Evolutionary conservation across 2,113 vertebrate species (phyloP), one percentile per base, ranked within the genome.

Genomic region (Oryzias celebensis): DNA sequence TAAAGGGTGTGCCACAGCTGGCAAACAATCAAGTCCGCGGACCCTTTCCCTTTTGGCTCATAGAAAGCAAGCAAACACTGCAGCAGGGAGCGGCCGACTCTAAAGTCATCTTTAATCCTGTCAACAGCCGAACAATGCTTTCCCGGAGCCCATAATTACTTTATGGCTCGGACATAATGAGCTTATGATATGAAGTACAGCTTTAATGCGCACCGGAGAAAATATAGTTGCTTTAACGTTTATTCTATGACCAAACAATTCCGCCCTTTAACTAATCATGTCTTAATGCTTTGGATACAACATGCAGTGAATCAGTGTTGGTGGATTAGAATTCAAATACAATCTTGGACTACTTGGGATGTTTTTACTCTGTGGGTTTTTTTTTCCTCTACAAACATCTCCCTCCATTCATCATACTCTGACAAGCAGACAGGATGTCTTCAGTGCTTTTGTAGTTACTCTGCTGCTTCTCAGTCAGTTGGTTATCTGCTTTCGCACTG

Each of bases 101-200:
- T 68, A 47, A 68, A 86, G 72, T 82, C 70, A 83, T 84, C 63
- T 87, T 83, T 87, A 86, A 88, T 90, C 83, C 82, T 81, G 82
- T 90, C 87, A 87, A 55, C 80, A 81, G 72, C 79, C 83, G 77
- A 84, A 86, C 86, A 87, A 88, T 87, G 84, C 71, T 64, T 78
- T 75, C 69, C 79, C 79, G 73, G 62, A 88, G 81, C 78, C 75
- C 77, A 74, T 85, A 87, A 89, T 86, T 86, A 89, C 81, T 86
- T 87, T 84, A 89, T 79, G 73, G 78, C 82, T 81, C 64, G 54
- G 75, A 80, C 84, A 83, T 87, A 85, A 90, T 81, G 77, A 89
- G 87, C 85, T 90, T 85, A 86, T 74, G 78, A 86, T 85, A 81
- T 77, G 75, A 86, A 85, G 80, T 74, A 65, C 72, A 77, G 68